These are phyloP conservation scores for Drosophila nr. perissopoda DNA, from an alignment of 2,888 invertebrate genomes.

Conservation along the genomic window DNA sequence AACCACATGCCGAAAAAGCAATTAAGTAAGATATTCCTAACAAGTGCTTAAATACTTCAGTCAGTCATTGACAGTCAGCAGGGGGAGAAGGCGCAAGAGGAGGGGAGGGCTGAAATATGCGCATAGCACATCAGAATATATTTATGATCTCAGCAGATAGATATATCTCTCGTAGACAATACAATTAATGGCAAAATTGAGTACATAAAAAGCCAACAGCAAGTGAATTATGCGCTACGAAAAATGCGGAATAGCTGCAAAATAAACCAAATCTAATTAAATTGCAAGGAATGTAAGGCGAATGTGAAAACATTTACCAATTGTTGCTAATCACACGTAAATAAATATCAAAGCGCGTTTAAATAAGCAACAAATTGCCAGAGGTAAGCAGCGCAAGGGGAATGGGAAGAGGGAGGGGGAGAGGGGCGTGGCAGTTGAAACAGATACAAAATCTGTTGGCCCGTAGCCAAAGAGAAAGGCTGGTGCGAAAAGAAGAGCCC, in stretches of 20 bases:
- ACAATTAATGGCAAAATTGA: slow-evolving; percentile 49
- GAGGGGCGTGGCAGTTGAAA: slow-evolving; percentile 38
- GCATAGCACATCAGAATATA: slow-evolving; percentile 46
- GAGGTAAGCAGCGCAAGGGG: background rate
- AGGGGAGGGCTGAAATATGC: slow-evolving; percentile 28
- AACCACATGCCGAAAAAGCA: slow-evolving; percentile 59
- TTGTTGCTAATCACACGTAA: slow-evolving; percentile 61
- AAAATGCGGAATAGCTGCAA: slow-evolving; percentile 8
- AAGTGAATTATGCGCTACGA: slow-evolving; percentile 8
- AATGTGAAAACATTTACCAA: slow-evolving; percentile 45
- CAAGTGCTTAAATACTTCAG: slow-evolving; percentile 61
- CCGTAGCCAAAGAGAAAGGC: slow-evolving; percentile 31
- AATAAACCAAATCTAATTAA: slow-evolving; percentile 19
- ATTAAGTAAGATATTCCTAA: slow-evolving; percentile 58
- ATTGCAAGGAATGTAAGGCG: slow-evolving; percentile 32
- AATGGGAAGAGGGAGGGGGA: too few species aligned
- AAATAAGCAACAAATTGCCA: slow-evolving; percentile 53
- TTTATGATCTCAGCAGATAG: slow-evolving; percentile 58
- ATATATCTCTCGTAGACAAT: slow-evolving; percentile 34
- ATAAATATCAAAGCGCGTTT: slow-evolving; percentile 70
- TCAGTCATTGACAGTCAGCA: slow-evolving; percentile 64
- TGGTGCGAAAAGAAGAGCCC: slow-evolving; percentile 43
- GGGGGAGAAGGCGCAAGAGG: background rate
- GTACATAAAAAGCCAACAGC: slow-evolving; percentile 24
- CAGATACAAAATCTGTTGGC: slow-evolving; percentile 76